These are phyloP conservation scores for Caenorhabditis brenneri DNA, from an alignment of 1,140 invertebrate species.

Conservation along the genomic window DNA sequence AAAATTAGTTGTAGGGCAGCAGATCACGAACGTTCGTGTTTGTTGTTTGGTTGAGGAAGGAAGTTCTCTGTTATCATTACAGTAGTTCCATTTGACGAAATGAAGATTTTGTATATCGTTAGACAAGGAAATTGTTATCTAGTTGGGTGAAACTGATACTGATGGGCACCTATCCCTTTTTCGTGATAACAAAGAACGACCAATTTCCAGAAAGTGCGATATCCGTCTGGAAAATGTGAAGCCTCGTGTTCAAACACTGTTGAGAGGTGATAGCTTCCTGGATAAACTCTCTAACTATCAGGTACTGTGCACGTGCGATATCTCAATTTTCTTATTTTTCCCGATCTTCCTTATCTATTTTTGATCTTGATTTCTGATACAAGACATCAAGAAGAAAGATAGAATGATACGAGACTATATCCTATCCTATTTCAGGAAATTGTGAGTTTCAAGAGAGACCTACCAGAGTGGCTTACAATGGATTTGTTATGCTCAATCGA, in stretches of 20 bases:
- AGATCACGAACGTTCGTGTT: conserved; percentile 13
- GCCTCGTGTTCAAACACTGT: neutral
- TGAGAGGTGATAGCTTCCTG: neutral
- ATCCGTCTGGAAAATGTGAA: neutral
- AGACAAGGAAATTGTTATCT: neutral
- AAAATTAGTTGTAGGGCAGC: neutral
- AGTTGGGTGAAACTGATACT: too few relatives aligned
- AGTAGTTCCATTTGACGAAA: neutral
- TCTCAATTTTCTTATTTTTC: neutral
- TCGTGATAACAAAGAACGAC: neutral
- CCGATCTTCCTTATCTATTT: neutral
- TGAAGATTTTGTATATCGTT: neutral
- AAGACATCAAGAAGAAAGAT: conserved; percentile 3
- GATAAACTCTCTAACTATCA: neutral
- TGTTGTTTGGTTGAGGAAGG: neutral
- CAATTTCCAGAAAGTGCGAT: conserved; percentile 4
- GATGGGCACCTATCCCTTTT: too few relatives aligned
- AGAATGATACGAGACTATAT: neutral
- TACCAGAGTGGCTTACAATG: neutral
- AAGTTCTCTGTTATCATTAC: neutral
- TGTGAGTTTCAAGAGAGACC: neutral
- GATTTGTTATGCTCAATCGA: conserved; percentile 2
- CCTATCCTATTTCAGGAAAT: neutral
- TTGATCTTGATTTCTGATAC: conserved; percentile 6
- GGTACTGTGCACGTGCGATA: neutral